Percentiles rank a stretch among this genome's conserved stretches.
Conservation (phyloP, 2,797 vertebrate genomes). For the Lepus oiostolus region DNA sequence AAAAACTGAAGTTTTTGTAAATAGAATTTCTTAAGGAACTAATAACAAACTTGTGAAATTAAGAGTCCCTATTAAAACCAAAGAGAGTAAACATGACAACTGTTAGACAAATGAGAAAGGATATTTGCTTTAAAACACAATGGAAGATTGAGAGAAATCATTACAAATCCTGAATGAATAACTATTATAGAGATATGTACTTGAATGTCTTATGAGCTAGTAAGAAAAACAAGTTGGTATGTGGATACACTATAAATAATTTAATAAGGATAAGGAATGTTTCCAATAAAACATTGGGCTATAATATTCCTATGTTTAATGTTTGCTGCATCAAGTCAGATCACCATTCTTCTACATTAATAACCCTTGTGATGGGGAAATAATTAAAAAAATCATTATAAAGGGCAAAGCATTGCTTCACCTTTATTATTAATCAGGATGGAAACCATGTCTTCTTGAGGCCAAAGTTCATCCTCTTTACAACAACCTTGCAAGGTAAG, state of each 20-base stretch:
- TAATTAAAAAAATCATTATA: conserved; percentile 9
- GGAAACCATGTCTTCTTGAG: not conserved
- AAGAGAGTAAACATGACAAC: not conserved
- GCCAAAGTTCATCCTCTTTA: not conserved
- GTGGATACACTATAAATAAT: not conserved
- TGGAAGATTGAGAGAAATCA: not conserved
- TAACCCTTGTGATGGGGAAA: not conserved
- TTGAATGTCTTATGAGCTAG: not conserved
- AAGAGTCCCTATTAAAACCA: not conserved
- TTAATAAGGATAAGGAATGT: conserved; percentile 29
- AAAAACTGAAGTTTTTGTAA: too few relatives aligned
- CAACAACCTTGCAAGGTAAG: not conserved
- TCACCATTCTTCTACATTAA: not conserved
- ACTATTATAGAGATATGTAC: not conserved
- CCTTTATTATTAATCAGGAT: not conserved
- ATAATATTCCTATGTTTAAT: conserved; percentile 15
- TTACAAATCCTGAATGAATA: not conserved
- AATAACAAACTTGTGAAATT: not conserved
- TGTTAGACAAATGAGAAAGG: not conserved
- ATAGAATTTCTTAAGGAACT: not conserved
- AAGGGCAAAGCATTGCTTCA: not conserved
- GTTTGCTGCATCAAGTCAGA: not conserved
- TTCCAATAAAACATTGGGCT: not conserved
- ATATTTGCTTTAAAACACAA: not conserved
- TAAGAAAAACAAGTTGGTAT: not conserved